Base-by-base conservation (phyloP, 1,140 invertebrate genomes). In the Sinonovacula constricta region DNA sequence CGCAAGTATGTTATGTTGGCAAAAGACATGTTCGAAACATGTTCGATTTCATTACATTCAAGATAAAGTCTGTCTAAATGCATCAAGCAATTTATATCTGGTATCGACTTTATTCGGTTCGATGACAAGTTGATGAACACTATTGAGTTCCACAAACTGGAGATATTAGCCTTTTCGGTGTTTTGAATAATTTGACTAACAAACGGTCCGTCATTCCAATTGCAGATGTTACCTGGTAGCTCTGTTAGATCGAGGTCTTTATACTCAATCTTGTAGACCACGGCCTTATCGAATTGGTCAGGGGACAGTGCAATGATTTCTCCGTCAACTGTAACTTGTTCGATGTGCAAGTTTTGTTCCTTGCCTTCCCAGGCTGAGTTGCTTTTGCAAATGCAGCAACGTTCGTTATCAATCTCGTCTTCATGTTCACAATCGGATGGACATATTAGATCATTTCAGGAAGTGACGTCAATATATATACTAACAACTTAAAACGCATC, bases 171-270 rank as follows among this genome's bases (percentile, higher is more conserved):
- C 34, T 14, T 34, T 1, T 22, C 36, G 24, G 10, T 14, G 1
- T 62, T 53, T 62, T 5, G 26, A 24, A 54, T 24, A 28, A 22
- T 36, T 12, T 36, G 65, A 10, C 30, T 2, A 4, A n/a, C n/a
- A n/a, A n/a, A n/a, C 31, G 39, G 14, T 51, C 65, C 71, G 7
- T 51, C 53, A 33, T 75, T 60, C 71, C 71, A 75, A 51, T 63
- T 28, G 39, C 71, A 75, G 2, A 75, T 31, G 33, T 75, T 63
- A 65, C 71, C 65, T 53, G 71, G 71, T 22, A 75, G 53, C 36
- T 75, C 71, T 63, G 71, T 75, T 49, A 75, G 53, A 14, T 54
- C 45, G 18, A 39, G 49, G 24, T 54, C 22, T 24, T 2, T 22
- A 26, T 75, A 60, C 26, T 65, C 60, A 49, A 75, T 31, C 39